These are phyloP conservation scores for Tinamus guttatus DNA, from an alignment of 2,113 vertebrate species.

Conservation along the genomic window DNA sequence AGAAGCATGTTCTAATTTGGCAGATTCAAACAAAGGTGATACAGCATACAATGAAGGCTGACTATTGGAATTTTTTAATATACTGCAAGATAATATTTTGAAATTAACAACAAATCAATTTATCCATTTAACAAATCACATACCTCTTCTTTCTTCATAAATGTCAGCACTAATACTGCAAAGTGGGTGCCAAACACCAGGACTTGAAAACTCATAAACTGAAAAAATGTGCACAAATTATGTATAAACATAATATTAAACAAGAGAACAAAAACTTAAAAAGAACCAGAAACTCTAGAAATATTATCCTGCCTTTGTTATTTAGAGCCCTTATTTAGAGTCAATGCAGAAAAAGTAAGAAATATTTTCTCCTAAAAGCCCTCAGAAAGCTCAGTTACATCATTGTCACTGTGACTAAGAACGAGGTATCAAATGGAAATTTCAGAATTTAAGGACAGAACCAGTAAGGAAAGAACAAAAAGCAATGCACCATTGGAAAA, in stretches of 20 bases:
- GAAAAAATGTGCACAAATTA: not conserved
- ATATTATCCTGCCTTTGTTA: not conserved
- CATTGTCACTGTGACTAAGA: not conserved
- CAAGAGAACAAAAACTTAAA: not conserved
- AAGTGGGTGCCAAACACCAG: not conserved
- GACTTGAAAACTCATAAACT: constrained; percentile 38
- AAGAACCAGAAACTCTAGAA: not conserved
- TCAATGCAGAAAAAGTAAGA: not conserved
- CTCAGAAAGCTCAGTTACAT: not conserved
- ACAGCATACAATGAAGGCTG: not conserved
- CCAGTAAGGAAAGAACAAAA: not conserved
- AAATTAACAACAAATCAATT: not conserved
- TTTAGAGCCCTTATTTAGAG: not conserved
- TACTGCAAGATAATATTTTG: not conserved
- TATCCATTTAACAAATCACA: not conserved
- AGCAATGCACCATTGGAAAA: not conserved
- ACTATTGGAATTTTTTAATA: not conserved
- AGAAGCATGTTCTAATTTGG: not conserved
- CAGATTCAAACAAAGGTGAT: not conserved
- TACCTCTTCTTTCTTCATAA: constrained; percentile 39
- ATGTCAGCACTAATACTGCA: not conserved
- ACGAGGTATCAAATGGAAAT: not conserved
- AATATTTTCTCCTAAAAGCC: not conserved
- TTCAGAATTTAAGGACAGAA: not conserved
- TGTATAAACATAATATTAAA: not conserved